Percentiles rank a stretch among this genome's conserved stretches.
Evolutionary conservation across 1,140 invertebrate species (phyloP).

Genomic region (Manduca sexta): DNA sequence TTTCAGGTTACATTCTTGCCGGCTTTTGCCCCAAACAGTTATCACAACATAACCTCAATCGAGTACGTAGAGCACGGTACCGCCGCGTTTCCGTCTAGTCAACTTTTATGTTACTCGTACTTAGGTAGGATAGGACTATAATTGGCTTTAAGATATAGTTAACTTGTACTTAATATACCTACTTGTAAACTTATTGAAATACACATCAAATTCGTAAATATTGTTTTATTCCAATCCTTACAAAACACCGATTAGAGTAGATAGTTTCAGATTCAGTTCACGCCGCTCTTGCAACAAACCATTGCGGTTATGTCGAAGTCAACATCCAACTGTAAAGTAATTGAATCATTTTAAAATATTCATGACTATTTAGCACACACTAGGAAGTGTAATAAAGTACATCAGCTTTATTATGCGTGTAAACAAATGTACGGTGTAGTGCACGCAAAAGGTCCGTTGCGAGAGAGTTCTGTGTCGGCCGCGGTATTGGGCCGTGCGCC

Average conservation of each 20-base stretch:
- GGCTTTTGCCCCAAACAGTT: conserved; percentile 58
- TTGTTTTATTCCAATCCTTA: conserved; percentile 65
- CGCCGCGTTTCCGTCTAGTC: conserved; percentile 33
- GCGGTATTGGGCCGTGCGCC: conserved; percentile 68
- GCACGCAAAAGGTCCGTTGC: conserved; percentile 47
- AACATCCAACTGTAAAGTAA: neutral
- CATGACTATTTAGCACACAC: conserved; percentile 4
- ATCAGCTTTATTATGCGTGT: conserved; percentile 23
- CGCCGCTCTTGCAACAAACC: neutral
- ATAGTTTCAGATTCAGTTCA: neutral
- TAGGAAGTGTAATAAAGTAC: conserved; percentile 23
- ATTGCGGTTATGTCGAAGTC: neutral
- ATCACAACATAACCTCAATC: conserved; percentile 71
- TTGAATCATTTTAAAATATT: conserved; percentile 3
- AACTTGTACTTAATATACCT: conserved; percentile 36
- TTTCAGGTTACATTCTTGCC: conserved; percentile 29
- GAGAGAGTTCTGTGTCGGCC: conserved; percentile 42
- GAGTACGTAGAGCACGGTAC: conserved; percentile 46
- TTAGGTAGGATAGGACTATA: conserved; percentile 21
- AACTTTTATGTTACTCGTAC: conserved; percentile 16
- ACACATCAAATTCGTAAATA: conserved; percentile 41
- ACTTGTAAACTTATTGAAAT: conserved; percentile 41
- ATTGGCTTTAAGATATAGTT: conserved; percentile 48
- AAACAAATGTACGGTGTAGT: conserved; percentile 26
- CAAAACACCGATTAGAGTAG: neutral